Evolutionary conservation across 2,888 invertebrate genomes (phyloP).

Genomic region (Lapara coniferarum): DNA sequence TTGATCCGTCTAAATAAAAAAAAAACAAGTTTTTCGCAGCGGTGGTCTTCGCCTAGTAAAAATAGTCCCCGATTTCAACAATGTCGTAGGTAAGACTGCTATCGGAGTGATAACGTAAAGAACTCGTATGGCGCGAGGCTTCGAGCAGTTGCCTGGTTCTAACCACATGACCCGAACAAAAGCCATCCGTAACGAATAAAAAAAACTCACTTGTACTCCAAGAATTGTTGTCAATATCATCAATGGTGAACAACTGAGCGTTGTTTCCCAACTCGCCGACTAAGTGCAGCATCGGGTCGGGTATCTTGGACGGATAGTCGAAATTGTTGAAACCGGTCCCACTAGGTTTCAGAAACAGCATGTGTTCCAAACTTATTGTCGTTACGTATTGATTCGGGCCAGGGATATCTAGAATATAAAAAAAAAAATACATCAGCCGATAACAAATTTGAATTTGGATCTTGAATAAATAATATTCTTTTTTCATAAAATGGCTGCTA

Average conservation of each 20-base stretch:
- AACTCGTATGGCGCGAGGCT: too few species aligned
- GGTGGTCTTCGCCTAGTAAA: too few species aligned
- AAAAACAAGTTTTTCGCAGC: too few species aligned
- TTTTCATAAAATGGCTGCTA: too few species aligned
- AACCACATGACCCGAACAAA: neutral
- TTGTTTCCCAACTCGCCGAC: conserved; percentile 41
- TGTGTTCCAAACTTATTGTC: conserved; percentile 78
- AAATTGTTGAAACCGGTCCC: conserved; percentile 36
- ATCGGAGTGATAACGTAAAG: too few species aligned
- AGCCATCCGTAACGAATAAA: conserved; percentile 14
- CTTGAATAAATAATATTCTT: too few species aligned
- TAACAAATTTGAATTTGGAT: too few species aligned
- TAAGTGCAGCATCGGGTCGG: conserved; percentile 37
- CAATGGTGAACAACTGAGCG: conserved; percentile 46
- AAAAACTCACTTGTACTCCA: conserved; percentile 41
- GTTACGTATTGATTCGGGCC: conserved; percentile 66
- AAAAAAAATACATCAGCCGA: too few species aligned
- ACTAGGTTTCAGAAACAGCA: conserved; percentile 59
- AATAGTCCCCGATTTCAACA: too few species aligned
- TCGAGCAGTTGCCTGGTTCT: too few species aligned
- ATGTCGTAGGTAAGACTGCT: too few species aligned
- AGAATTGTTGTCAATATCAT: conserved; percentile 42
- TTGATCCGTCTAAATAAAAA: too few species aligned
- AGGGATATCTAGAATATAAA: conserved; percentile 52
- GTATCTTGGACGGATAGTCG: conserved; percentile 27